Evolutionary conservation across 2,888 invertebrate species (phyloP).

Genomic region (Ophion obscuratus): DNA sequence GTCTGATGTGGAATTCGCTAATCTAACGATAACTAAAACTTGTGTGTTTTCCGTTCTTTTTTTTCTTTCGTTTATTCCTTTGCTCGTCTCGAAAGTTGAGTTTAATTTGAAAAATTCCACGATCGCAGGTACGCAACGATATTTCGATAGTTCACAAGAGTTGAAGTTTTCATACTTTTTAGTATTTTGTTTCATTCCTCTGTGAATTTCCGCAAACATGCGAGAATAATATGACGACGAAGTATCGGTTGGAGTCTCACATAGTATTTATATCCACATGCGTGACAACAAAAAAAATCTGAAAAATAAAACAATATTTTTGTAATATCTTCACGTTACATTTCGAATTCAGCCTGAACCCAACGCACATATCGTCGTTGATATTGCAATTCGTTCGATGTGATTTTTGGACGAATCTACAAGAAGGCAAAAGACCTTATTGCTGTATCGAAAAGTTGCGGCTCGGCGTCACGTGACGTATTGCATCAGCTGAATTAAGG

Average conservation of each 20-base stretch:
- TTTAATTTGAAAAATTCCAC: not conserved
- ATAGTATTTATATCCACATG: slow-evolving; percentile 45
- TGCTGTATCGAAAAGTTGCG: too few relatives aligned
- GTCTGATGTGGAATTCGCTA: too few relatives aligned
- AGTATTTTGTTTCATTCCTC: slow-evolving; percentile 28
- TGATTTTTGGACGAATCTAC: too few relatives aligned
- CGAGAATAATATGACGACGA: slow-evolving; percentile 29
- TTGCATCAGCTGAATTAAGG: too few relatives aligned
- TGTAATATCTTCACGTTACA: slow-evolving; percentile 40
- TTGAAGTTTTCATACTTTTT: slow-evolving; percentile 2
- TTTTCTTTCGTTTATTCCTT: not conserved
- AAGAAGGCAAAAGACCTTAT: too few relatives aligned
- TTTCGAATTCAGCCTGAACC: not conserved
- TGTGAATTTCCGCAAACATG: slow-evolving; percentile 8
- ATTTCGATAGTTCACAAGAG: slow-evolving; percentile 1
- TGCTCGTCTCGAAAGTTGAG: slow-evolving; percentile 2
- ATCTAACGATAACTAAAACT: too few relatives aligned
- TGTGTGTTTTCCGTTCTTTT: not conserved
- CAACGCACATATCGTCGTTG: too few relatives aligned
- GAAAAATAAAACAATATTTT: slow-evolving; percentile 66
- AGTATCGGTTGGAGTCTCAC: slow-evolving; percentile 34
- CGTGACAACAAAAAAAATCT: slow-evolving; percentile 36
- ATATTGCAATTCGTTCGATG: too few relatives aligned
- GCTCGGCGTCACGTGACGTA: too few relatives aligned
- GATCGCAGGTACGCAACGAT: not conserved